Conservation (phyloP, 2,888 invertebrate genomes). For the Drosophila macrospina region DNA sequence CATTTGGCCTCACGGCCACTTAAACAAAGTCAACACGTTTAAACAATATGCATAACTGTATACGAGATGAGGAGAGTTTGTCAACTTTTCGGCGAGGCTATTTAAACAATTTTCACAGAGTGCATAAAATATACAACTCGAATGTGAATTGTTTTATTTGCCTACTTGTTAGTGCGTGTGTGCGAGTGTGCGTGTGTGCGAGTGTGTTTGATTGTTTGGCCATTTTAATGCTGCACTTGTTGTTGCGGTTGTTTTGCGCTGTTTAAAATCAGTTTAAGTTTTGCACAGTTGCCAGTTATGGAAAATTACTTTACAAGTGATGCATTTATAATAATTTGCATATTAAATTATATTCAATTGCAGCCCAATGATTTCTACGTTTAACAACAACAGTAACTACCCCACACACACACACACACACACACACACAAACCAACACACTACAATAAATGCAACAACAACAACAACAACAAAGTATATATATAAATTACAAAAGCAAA, state of each 20-base stretch:
- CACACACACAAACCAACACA: conserved; percentile 28
- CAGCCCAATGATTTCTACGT: conserved; percentile 68
- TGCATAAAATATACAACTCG: conserved; percentile 38
- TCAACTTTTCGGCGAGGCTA: conserved; percentile 67
- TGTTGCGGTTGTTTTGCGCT: conserved; percentile 58
- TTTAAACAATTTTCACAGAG: conserved; percentile 63
- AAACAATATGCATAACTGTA: conserved; percentile 50
- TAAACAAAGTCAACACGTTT: conserved; percentile 66
- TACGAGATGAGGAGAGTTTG: conserved; percentile 43
- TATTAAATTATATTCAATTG: conserved; percentile 75
- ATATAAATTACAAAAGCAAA: conserved; percentile 53
- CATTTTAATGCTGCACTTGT: conserved; percentile 60
- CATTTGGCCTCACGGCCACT: conserved; percentile 58
- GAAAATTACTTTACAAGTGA: conserved; percentile 73
- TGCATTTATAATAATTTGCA: conserved; percentile 79
- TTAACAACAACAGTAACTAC: conserved; percentile 31
- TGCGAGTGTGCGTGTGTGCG: conserved; percentile 16
- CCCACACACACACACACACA: neutral
- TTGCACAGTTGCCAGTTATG: conserved; percentile 68
- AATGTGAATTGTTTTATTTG: conserved; percentile 38
- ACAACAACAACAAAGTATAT: conserved; percentile 31
- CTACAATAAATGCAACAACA: conserved; percentile 31
- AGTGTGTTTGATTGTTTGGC: conserved; percentile 50
- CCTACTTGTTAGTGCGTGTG: conserved; percentile 21
- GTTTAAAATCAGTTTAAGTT: conserved; percentile 74